phyloP scores from a whole-genome alignment of 2,113 vertebrate species.

The Oryzias melastigma region DNA sequence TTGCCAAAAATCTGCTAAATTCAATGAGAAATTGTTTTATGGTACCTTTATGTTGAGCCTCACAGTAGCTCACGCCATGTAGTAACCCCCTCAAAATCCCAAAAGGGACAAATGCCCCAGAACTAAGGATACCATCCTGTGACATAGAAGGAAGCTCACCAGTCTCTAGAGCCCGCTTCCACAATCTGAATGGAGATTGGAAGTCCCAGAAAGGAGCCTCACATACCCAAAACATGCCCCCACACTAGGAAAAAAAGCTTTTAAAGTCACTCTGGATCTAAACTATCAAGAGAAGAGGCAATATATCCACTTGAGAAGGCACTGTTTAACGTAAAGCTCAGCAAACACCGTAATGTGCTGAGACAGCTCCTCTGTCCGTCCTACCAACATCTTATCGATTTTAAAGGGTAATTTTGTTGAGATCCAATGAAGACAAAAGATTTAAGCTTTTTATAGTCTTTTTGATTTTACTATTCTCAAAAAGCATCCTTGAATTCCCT shows the following conservation, averaged over 20 bases:
- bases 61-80: too few species aligned
- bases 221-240: too few species aligned
- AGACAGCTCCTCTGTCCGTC: not conserved
- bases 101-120: too few species aligned
- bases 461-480: not conserved
- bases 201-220: too few species aligned
- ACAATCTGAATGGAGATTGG: too few species aligned
- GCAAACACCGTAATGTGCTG: slow-evolving; percentile 5
- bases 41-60: too few species aligned
- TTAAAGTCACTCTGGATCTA: slow-evolving; percentile 1
- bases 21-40: slow-evolving; percentile 7
- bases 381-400: slow-evolving; percentile 9
- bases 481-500: too few species aligned
- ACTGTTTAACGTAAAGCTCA: slow-evolving; percentile 4
- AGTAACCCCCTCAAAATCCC: too few species aligned
- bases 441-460: not conserved
- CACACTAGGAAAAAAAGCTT: too few species aligned
- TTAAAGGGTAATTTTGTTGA: not conserved
- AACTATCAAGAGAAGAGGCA: slow-evolving; percentile 20
- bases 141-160: too few species aligned
- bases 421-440: slow-evolving; percentile 1
- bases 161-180: too few species aligned
- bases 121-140: too few species aligned
- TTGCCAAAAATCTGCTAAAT: slow-evolving; percentile 25
- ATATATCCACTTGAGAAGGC: slow-evolving; percentile 11